phyloP scores from a whole-genome alignment of 92 coral and sea anemone genomes.

The Desmophyllum pertusum region DNA sequence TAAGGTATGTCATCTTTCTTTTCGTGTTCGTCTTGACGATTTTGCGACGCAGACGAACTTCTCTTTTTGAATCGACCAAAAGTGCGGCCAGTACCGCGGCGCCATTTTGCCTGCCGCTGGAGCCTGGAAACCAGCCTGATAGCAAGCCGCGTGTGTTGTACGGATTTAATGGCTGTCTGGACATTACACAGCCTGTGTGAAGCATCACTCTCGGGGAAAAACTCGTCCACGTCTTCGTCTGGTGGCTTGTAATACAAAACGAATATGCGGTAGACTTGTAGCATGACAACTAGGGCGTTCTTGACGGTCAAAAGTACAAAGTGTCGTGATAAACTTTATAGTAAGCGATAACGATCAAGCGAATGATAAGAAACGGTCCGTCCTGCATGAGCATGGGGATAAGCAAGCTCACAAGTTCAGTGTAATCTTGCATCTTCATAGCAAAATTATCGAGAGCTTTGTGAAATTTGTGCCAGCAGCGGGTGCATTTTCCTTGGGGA shows the following conservation, averaged over 20 bases:
- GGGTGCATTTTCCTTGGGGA: slow-evolving; percentile 4
- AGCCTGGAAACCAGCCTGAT: slow-evolving; percentile 79
- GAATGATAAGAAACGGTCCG: slow-evolving; percentile 85
- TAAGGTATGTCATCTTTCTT: background rate
- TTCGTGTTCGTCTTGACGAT: background rate
- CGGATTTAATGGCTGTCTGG: slow-evolving; percentile 89
- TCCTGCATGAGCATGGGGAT: slow-evolving; percentile 94
- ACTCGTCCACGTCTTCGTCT: slow-evolving; percentile 76
- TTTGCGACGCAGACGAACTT: background rate
- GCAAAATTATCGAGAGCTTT: slow-evolving; percentile 35
- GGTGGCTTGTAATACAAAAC: slow-evolving; percentile 95
- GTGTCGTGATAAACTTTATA: slow-evolving; percentile 85
- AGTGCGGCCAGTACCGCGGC: slow-evolving; percentile 33
- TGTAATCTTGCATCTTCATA: slow-evolving; percentile 61
- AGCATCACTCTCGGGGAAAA: slow-evolving; percentile 73
- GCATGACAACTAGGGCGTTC: slow-evolving; percentile 93
- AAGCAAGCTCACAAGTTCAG: slow-evolving; percentile 77
- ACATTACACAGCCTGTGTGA: slow-evolving; percentile 71
- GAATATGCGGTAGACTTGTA: slow-evolving; percentile 90
- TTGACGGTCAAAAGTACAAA: slow-evolving; percentile 88
- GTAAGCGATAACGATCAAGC: slow-evolving; percentile 84
- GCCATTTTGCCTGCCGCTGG: slow-evolving; percentile 73
- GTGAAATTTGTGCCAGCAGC: slow-evolving; percentile 29
- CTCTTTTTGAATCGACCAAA: slow-evolving; percentile 13
- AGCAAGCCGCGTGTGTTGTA: slow-evolving; percentile 80